Conservation (phyloP, 2,113 vertebrate species). For the Ranitomeya imitator region DNA sequence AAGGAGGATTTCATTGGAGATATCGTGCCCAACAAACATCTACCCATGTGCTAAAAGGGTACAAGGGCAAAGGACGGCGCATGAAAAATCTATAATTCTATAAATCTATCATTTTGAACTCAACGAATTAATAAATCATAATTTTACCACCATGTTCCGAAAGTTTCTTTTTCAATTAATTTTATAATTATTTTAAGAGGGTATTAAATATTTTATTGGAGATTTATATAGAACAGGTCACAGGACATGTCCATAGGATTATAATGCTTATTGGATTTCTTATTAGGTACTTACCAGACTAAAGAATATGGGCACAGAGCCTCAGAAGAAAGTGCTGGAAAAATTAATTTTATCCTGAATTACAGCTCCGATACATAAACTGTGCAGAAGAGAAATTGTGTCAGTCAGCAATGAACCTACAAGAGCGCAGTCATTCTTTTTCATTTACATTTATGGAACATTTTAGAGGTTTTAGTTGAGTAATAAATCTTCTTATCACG, state of each 20-base stretch:
- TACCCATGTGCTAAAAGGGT: too few relatives aligned
- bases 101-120: too few relatives aligned
- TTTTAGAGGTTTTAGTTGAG: constrained; percentile 10
- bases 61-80: too few relatives aligned
- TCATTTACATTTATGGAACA: constrained; percentile 9
- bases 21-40: too few relatives aligned
- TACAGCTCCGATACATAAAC: not conserved
- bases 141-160: too few relatives aligned
- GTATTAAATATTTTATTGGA: not conserved
- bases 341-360: not conserved
- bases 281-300: not conserved
- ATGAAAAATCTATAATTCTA: too few relatives aligned
- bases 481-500: not conserved
- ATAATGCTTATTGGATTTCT: too few relatives aligned
- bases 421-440: not conserved
- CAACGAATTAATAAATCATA: too few relatives aligned
- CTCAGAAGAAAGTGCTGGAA: not conserved
- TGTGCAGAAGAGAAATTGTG: not conserved
- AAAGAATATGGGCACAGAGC: not conserved
- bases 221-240: not conserved
- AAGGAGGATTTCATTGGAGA: too few relatives aligned
- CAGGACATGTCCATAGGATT: not conserved
- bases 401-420: not conserved
- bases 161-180: too few relatives aligned
- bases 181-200: not conserved